A percentile compares a stretch with the other conserved stretches of the same genome.
phyloP scores from a whole-genome alignment of 2,113 vertebrate genomes.

The Xyliphius kryptos region DNA sequence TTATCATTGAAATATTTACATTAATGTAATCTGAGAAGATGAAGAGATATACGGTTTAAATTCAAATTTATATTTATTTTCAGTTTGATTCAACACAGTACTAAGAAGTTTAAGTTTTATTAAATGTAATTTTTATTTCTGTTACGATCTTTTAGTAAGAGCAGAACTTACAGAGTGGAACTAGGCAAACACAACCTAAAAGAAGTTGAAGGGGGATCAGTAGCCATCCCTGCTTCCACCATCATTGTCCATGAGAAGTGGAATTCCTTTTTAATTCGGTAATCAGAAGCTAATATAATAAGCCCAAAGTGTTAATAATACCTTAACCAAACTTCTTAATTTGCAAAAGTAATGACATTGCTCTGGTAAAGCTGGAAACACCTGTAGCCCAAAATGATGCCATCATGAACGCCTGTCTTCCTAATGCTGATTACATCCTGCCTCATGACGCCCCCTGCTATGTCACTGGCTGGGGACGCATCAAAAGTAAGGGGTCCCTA shows the following conservation, averaged over 20 bases:
- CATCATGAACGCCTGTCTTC: conserved; percentile 74
- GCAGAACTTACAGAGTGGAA: conserved; percentile 62
- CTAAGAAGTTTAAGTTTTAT: no score
- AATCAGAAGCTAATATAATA: conserved; percentile 8
- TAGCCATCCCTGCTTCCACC: conserved; percentile 52
- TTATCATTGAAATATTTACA: no score
- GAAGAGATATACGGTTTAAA: no score
- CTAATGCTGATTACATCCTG: conserved; percentile 51
- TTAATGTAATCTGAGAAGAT: no score
- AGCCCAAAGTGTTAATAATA: background rate
- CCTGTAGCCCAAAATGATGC: conserved; percentile 57
- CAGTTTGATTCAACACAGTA: no score
- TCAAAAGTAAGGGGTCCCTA: conserved; percentile 66
- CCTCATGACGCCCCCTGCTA: conserved; percentile 68
- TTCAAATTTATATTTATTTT: no score
- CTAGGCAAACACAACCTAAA: conserved; percentile 73
- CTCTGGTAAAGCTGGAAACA: conserved; percentile 76
- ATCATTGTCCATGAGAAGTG: conserved; percentile 69
- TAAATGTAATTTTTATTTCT: background rate
- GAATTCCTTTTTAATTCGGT: conserved; percentile 62
- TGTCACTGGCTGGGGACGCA: conserved; percentile 82
- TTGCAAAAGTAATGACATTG: conserved; percentile 74
- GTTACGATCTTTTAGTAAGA: conserved; percentile 39
- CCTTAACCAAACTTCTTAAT: background rate
- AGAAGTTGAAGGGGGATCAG: conserved; percentile 49